Evolutionary conservation across 2,797 vertebrate species (phyloP).

Genomic region (Clangula hyemalis): DNA sequence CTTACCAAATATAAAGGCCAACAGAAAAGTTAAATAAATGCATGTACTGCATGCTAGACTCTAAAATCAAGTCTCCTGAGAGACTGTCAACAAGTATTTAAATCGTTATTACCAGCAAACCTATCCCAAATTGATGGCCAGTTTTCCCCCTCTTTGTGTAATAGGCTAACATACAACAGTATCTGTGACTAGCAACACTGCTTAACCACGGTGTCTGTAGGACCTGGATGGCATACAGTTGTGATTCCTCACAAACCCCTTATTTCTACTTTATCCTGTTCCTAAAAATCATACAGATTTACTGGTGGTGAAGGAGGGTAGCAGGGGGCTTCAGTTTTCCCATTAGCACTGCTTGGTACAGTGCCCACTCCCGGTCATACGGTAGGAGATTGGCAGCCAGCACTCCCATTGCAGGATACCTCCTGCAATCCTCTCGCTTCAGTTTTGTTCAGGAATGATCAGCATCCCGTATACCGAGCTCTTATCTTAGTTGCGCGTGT

Average conservation of each 20-base stretch:
- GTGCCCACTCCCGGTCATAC: background rate
- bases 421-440: background rate
- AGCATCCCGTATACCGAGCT: background rate
- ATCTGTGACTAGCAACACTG: background rate
- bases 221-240: background rate
- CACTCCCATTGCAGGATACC: background rate
- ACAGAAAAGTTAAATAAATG: background rate
- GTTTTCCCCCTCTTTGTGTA: background rate
- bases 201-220: background rate
- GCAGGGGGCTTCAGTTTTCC: background rate
- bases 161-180: background rate
- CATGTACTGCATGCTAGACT: background rate
- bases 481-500: background rate
- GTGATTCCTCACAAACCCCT: background rate
- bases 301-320: background rate
- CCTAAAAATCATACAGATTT: background rate
- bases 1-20: background rate
- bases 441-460: slow-evolving; percentile 33
- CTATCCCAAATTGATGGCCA: background rate
- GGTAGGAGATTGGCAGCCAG: background rate
- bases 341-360: background rate
- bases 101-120: background rate
- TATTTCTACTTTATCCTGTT: background rate
- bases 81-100: background rate
- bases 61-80: background rate